Evolutionary conservation across 2,888 invertebrate genomes (phyloP), one percentile per base, ranked within the genome.

Genomic region (Neelides folsomi): DNA sequence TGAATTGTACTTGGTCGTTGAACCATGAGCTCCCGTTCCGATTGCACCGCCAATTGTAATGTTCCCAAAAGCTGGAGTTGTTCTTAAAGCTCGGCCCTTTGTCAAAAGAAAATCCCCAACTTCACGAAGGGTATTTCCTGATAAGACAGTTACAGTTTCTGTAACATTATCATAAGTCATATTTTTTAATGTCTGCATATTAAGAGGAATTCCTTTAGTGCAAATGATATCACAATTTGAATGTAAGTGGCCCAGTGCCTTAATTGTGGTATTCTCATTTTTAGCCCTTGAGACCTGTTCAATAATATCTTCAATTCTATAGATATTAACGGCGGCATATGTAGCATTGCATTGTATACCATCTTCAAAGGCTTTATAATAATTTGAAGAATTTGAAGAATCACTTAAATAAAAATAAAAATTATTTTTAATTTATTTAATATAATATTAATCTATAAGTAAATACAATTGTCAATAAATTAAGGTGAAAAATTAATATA

Each of bases 11-110:
- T 44, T 54, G 2, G 51, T 12, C 9, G 48, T 13, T 12, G 50
- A 47, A 2, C 55, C 56, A 20, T 56, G 56, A 0, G 56, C 53
- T 34, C 45, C 53, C 0, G 56, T 56, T 5, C 56, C 56, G 6
- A 53, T 35, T 5, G 52, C 55, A 0, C 55, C 55, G 10, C 51
- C 54, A 4, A 54, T 38, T 10, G 54, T 54, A 12, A 54, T 54
- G 40, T 52, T 49, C 19, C 54, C 54, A 36, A 18, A 54, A 2
- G 18, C 48, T 4, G 54, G 51, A 0, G 45, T 45, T 19, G 41
- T 16, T 35, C 10, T 18, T 10, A 52, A 34, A 5, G 36, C 52
- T 36, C 52, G 27, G 10, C 41, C 41, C 10, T 52, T 42, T 6
- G 3, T 20, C 12, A 18, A 27, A 16, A 48, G 37, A 38, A 48